These are phyloP conservation scores for Lamprotornis superbus DNA, from an alignment of 2,113 vertebrate genomes.

Conservation along the genomic window DNA sequence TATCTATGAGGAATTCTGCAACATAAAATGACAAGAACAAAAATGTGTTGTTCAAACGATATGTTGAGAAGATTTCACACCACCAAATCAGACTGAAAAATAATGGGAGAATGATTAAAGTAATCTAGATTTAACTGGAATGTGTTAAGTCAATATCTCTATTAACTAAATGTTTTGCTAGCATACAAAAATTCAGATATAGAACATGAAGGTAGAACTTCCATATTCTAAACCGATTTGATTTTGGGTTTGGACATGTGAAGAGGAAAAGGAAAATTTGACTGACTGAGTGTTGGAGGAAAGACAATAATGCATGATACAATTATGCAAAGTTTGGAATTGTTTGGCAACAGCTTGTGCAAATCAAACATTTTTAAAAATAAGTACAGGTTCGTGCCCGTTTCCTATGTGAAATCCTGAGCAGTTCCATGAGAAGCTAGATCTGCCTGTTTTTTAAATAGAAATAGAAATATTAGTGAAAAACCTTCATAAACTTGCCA, in stretches of 20 bases:
- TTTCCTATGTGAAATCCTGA: background rate
- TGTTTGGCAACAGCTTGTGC: background rate
- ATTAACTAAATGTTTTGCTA: background rate
- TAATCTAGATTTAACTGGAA: background rate
- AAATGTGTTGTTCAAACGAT: background rate
- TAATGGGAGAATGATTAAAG: background rate
- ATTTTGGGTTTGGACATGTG: background rate
- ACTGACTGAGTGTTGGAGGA: background rate
- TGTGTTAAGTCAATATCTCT: background rate
- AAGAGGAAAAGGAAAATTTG: background rate
- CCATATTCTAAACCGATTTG: background rate
- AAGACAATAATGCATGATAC: background rate
- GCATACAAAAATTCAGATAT: background rate
- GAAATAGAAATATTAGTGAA: background rate
- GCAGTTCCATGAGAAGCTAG: background rate
- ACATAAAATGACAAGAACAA: background rate
- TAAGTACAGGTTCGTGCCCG: accelerated
- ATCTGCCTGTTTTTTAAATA: background rate
- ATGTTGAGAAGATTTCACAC: background rate
- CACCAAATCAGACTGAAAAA: background rate
- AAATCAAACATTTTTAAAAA: background rate
- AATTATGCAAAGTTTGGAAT: background rate
- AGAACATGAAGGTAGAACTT: slow-evolving; percentile 34
- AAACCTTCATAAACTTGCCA: background rate
- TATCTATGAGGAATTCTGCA: background rate